Base-by-base conservation (phyloP, 1,140 invertebrate genomes). In the Choristoneura fumiferana region DNA sequence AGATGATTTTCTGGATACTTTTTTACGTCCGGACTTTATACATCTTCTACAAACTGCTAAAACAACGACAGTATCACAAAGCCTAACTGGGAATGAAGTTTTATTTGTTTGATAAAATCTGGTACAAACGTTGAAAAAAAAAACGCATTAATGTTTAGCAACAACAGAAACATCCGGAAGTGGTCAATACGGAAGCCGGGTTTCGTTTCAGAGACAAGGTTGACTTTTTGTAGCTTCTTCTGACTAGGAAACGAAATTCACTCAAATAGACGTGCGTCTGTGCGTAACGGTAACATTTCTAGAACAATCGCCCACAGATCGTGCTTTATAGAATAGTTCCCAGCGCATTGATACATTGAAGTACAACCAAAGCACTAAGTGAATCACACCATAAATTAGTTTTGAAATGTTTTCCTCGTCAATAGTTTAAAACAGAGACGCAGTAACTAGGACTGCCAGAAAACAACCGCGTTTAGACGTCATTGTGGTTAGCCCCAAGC, bases 231-330 rank as follows among this genome's bases (percentile, higher is more conserved):
- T 18, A 18, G 22, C 18, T 2, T 49, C 43, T 49, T 49, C 43
- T 49, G 18, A 49, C 18, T 49, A 49, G 43, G 43, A 49, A 49
- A 49, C 6, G 5, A 29, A 4, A 49, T 5, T 49, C 22, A 2
- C 22, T 29, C 22, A 49, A 49, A 49, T 13, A 29, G 12, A 49
- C 43, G 43, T 12, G 43, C 40, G 17, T 18, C 40, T 45, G 18
- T 45, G 40, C 43, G 43, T 49, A 49, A 49, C 43, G 43, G 12
- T n/a, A 49, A 33, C 40, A 45, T n/a, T 29, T 22, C n/a, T 49
- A 49, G 17, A 29, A 33, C 43, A 13, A 29, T 49, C 22, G 3
- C 5, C 10, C n/a, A 29, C n/a, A n/a, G n/a, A n/a, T n/a, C n/a
- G n/a, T n/a, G n/a, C n/a, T n/a, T n/a, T n/a, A n/a, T n/a, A n/a